phyloP scores from a whole-genome alignment of 2,113 vertebrate genomes.

The Sardina pilchardus region DNA sequence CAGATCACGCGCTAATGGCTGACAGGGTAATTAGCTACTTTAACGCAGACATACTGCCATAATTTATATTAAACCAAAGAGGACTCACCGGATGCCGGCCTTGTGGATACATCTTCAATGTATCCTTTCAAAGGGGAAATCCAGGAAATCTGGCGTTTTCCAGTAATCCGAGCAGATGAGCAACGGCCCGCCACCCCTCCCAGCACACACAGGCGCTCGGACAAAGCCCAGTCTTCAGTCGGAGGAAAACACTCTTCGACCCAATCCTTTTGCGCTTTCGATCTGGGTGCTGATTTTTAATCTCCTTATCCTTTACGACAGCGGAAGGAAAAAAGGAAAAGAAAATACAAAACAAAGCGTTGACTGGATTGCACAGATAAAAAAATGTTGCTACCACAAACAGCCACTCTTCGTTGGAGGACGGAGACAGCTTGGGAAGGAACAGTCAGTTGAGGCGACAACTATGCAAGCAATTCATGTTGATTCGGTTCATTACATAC shows the following conservation, averaged over 20 bases:
- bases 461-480: conserved; percentile 21
- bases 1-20: conserved; percentile 52
- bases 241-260: conserved; percentile 53
- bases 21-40: conserved; percentile 51
- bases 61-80: conserved; percentile 45
- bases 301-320: conserved; percentile 48
- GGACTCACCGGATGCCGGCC: conserved; percentile 93
- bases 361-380: conserved; percentile 40
- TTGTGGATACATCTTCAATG: conserved; percentile 87
- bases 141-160: conserved; percentile 42
- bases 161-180: conserved; percentile 65
- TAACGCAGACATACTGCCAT: conserved; percentile 34
- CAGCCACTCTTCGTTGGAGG: neutral
- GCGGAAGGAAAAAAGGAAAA: conserved; percentile 35
- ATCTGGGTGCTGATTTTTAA: conserved; percentile 33
- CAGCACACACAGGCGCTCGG: conserved; percentile 59
- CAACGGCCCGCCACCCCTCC: conserved; percentile 69
- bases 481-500: conserved; percentile 18
- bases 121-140: conserved; percentile 58
- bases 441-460: conserved; percentile 14
- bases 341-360: conserved; percentile 46
- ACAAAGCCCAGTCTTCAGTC: conserved; percentile 65
- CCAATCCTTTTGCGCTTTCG: conserved; percentile 46
- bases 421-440: neutral
- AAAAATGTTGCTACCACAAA: conserved; percentile 21